These are phyloP conservation scores for Aphyosemion australe DNA, from an alignment of 2,113 vertebrate species.

Conservation along the genomic window DNA sequence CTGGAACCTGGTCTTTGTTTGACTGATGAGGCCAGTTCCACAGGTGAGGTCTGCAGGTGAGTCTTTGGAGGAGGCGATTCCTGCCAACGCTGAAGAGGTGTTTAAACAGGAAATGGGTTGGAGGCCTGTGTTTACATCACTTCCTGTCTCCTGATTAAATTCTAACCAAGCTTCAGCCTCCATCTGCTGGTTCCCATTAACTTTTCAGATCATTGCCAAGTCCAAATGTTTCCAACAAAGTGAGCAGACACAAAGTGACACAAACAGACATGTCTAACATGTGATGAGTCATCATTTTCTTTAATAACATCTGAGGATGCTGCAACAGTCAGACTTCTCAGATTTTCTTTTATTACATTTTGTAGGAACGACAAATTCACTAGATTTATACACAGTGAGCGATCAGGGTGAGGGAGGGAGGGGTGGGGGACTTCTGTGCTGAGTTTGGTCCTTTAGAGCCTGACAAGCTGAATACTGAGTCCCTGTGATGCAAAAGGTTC, in stretches of 20 bases:
- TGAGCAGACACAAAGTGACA: not conserved
- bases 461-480: conserved; percentile 8
- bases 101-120: too few species aligned
- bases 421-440: conserved; percentile 19
- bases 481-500: not conserved
- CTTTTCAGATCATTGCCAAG: too few species aligned
- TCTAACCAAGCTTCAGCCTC: too few species aligned
- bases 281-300: conserved; percentile 60
- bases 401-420: conserved; percentile 38
- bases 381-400: conserved; percentile 79
- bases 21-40: too few species aligned
- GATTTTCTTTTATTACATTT: conserved; percentile 39
- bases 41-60: too few species aligned
- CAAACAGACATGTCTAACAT: not conserved
- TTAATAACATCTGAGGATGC: conserved; percentile 77
- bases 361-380: conserved; percentile 71
- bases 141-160: too few species aligned
- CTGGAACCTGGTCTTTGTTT: too few species aligned
- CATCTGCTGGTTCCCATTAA: too few species aligned
- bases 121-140: too few species aligned
- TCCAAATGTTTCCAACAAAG: too few species aligned
- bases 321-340: conserved; percentile 24
- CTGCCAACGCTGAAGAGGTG: too few species aligned
- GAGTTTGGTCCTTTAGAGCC: conserved; percentile 47
- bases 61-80: too few species aligned